phyloP scores from a whole-genome alignment of 2,113 vertebrate species.

The Brienomyrus brachyistius region DNA sequence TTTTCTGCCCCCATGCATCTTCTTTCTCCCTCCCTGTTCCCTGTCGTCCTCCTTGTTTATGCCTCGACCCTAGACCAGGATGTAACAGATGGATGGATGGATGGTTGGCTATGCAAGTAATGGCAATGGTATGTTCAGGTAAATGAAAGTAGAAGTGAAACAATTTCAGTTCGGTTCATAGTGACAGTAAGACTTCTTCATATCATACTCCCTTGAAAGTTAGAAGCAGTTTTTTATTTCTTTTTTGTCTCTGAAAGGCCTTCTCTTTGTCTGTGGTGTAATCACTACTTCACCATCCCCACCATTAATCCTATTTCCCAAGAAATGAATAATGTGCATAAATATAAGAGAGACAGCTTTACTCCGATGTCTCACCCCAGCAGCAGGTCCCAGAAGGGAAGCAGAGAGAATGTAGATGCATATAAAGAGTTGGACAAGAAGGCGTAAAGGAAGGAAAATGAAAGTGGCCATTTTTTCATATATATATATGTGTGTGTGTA shows the following conservation, averaged over 20 bases:
- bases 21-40: no score
- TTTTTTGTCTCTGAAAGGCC: not conserved
- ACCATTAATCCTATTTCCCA: constrained; percentile 8
- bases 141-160: not conserved
- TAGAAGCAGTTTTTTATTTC: not conserved
- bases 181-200: not conserved
- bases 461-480: not conserved
- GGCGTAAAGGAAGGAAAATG: constrained; percentile 22
- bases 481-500: no score
- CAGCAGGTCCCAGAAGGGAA: not conserved
- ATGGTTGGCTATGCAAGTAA: not conserved
- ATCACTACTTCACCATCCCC: constrained; percentile 1
- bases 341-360: constrained; percentile 9
- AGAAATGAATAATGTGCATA: not conserved
- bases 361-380: not conserved
- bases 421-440: constrained; percentile 1
- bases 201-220: not conserved
- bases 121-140: not conserved
- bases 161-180: not conserved
- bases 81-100: no score
- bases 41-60: no score
- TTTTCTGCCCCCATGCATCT: no score
- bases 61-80: no score
- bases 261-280: constrained; percentile 1
- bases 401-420: not conserved